Conservation (phyloP, 37 sponge, comb jelly and placozoan genomes). For the Petrosia ficiformis region DNA sequence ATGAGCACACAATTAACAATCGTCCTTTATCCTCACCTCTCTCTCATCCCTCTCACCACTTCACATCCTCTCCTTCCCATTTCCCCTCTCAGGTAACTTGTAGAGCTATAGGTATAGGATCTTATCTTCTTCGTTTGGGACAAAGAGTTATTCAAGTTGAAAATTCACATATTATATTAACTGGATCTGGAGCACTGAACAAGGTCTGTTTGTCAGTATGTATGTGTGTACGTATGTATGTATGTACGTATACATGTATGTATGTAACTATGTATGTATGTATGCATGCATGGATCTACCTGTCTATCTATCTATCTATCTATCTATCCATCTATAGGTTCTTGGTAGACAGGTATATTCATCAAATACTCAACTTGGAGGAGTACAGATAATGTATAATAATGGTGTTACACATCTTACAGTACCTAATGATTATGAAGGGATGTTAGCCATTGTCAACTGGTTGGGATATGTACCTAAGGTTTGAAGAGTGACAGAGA, state of each 20-base stretch:
- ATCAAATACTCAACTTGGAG: conserved; percentile 94
- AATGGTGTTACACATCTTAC: conserved; percentile 93
- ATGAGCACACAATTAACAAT: too few species aligned
- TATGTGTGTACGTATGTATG: too few species aligned
- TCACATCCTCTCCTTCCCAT: neutral
- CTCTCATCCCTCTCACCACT: neutral
- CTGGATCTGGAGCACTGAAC: conserved; percentile 94
- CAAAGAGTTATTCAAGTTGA: conserved; percentile 97
- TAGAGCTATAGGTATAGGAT: conserved; percentile 95
- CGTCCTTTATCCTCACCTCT: too few species aligned
- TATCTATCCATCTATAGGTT: neutral
- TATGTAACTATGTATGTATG: too few species aligned
- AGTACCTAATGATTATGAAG: conserved; percentile 86
- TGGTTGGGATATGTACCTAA: conserved; percentile 88
- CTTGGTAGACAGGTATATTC: conserved; percentile 83
- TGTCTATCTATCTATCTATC: neutral
- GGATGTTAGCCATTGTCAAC: conserved; percentile 64
- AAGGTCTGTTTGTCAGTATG: conserved; percentile 42
- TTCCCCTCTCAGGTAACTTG: conserved; percentile 81
- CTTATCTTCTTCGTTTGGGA: conserved; percentile 93
- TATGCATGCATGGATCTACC: too few species aligned
- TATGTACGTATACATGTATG: too few species aligned
- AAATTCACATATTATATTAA: conserved; percentile 93
- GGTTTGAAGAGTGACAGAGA: too few species aligned
- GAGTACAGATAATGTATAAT: conserved; percentile 94